A percentile compares a stretch with the other conserved stretches of the same genome.
Evolutionary conservation across 2,888 invertebrate genomes (phyloP).

Genomic region (Dasysyrphus albostriatus): DNA sequence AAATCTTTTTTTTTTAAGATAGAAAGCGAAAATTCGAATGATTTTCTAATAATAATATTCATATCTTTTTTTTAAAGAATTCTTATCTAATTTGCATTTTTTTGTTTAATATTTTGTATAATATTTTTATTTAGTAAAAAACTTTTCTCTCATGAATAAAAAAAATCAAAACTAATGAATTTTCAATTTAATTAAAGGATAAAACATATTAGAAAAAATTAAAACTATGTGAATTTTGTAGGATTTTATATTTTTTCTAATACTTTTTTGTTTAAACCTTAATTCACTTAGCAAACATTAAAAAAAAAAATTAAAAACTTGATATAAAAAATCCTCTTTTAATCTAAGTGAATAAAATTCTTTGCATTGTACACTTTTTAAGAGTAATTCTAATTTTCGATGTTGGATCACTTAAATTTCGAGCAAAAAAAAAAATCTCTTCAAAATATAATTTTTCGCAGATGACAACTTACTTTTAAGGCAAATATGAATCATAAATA

Average conservation of each 20-base stretch:
- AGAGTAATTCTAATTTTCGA: background rate
- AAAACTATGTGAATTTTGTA: no score
- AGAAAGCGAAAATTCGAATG: background rate
- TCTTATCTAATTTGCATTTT: background rate
- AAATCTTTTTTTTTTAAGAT: background rate
- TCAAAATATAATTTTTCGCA: background rate
- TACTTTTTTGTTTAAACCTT: no score
- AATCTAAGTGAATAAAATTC: background rate
- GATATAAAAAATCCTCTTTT: background rate
- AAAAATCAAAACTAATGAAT: no score
- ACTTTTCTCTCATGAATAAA: background rate
- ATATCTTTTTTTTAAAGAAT: background rate
- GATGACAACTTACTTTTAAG: slow-evolving; percentile 1
- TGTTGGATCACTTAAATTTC: background rate
- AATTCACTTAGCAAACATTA: no score
- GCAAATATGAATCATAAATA: background rate
- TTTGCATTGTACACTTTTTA: background rate
- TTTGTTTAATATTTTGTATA: background rate
- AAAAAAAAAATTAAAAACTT: no score
- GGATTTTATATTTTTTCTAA: no score
- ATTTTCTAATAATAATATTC: slow-evolving; percentile 8
- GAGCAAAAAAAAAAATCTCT: background rate
- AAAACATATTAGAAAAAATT: no score
- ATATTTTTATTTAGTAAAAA: background rate
- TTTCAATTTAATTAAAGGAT: no score